These are phyloP conservation scores for Herpailurus yagouaroundi DNA, from an alignment of 2,113 vertebrate species.

Conservation along the genomic window DNA sequence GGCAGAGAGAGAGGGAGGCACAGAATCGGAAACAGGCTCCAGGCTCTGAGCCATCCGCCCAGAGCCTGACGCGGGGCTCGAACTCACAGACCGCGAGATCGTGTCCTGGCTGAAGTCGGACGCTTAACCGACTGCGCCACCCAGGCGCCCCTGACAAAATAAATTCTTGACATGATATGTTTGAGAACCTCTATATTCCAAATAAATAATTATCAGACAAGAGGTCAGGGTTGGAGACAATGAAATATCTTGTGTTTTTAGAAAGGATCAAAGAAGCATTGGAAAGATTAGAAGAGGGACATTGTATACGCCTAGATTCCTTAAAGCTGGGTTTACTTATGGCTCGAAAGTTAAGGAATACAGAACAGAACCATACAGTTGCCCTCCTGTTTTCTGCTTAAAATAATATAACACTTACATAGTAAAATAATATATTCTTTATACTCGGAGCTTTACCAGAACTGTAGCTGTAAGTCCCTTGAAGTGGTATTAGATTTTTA, in stretches of 20 bases:
- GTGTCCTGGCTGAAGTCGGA: too few species aligned
- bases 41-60: too few species aligned
- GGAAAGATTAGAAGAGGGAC: not conserved
- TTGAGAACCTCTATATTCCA: not conserved
- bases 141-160: too few species aligned
- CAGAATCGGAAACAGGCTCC: too few species aligned
- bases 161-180: not conserved
- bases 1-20: too few species aligned
- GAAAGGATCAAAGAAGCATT: not conserved
- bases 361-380: not conserved
- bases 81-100: too few species aligned
- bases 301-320: not conserved
- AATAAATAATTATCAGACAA: not conserved
- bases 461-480: not conserved
- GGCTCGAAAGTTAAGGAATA: not conserved
- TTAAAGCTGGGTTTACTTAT: not conserved
- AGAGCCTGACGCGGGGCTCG: too few species aligned
- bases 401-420: not conserved
- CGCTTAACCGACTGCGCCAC: too few species aligned
- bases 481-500: not conserved
- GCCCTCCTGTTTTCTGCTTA: not conserved
- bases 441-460: not conserved
- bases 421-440: not conserved
- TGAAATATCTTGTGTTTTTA: not conserved
- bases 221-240: not conserved